These are phyloP conservation scores for Leucophenga varia DNA, from an alignment of 1,140 invertebrate genomes.

Conservation along the genomic window DNA sequence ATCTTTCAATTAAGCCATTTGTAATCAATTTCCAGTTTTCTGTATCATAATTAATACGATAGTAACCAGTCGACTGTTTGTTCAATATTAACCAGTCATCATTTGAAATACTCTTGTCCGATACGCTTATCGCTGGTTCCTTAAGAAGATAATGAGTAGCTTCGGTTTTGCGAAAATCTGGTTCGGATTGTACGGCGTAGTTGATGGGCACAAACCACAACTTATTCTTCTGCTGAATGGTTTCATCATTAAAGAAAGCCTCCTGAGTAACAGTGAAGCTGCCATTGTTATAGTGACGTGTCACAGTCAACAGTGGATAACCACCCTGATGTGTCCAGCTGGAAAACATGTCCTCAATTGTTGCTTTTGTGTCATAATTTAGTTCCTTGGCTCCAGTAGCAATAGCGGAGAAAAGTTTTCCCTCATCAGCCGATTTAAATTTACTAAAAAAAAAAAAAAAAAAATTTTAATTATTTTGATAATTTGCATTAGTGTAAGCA, in stretches of 20 bases:
- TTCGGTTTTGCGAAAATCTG: conserved; percentile 57
- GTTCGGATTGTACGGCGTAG: conserved; percentile 45
- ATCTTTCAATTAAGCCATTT: conserved; percentile 52
- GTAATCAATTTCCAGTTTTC: conserved; percentile 62
- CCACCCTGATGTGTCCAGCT: conserved; percentile 70
- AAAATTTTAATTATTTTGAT: not conserved
- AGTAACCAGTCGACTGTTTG: conserved; percentile 65
- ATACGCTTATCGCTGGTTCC: conserved; percentile 3
- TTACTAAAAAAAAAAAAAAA: conserved; percentile 20
- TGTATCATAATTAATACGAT: conserved; percentile 65
- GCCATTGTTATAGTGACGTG: conserved; percentile 54
- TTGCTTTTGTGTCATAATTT: conserved; percentile 24
- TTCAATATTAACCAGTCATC: conserved; percentile 64
- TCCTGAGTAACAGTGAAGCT: conserved; percentile 56
- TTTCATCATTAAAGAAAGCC: conserved; percentile 47
- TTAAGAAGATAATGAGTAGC: conserved; percentile 38
- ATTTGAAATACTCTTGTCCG: not conserved
- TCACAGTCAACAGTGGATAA: conserved; percentile 66
- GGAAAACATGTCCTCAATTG: conserved; percentile 59
- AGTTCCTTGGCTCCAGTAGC: conserved; percentile 59
- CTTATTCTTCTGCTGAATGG: no score
- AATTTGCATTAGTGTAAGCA: not conserved
- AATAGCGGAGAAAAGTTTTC: conserved; percentile 68
- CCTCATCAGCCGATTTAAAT: conserved; percentile 62
- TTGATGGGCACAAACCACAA: conserved; percentile 30